Base-by-base conservation (phyloP, 2,888 invertebrate species). In the Minunthozetes semirufus region DNA sequence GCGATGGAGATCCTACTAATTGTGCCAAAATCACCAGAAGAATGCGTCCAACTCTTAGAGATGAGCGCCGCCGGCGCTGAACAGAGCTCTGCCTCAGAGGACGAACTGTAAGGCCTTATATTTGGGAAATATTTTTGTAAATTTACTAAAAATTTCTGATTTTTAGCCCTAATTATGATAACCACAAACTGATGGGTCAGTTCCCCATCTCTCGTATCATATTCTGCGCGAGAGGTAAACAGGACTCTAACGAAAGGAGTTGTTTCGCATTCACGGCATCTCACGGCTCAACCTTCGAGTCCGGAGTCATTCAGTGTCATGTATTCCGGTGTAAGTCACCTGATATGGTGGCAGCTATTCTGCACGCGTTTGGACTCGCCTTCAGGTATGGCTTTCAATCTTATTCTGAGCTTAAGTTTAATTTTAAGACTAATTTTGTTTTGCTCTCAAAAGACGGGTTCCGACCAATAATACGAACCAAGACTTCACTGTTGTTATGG, bases 221-320 rank as follows among this genome's bases (percentile, higher is more conserved):
- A 77, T 94, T 96, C 85, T 98, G 96, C 84, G 94, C 94, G 9
- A 89, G 94, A 71, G 98, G 98, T 9, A 88, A 89, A 46, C 87
- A 88, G 15, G 90, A 90, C 68, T 89, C 91, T 25, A 86, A 88
- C 0, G 95, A 96, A 80, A 89, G 90, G 0, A 89, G 92, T n/a
- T 98, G 98, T 84, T 98, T 98, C 85, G 97, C 97, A 11, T 97
- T 98, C 84, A 97, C 97, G 0, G 96, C 94, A 89, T 91, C 94
- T 70, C 94, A 94, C 82, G 95, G 95, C 0, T 93, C 93, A 80
- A 90, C 90, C 46, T 88, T 89, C 79, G 92, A 93, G 84, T 89
- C 90, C 0, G 90, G 93, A 68, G 89, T 96, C 77, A 96, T 95
- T 83, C 93, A 96, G 84, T 98, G 98, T 85, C 97, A 98, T 85